Evolutionary conservation across 2,797 vertebrate genomes (phyloP).

Genomic region (Sebastes minor): DNA sequence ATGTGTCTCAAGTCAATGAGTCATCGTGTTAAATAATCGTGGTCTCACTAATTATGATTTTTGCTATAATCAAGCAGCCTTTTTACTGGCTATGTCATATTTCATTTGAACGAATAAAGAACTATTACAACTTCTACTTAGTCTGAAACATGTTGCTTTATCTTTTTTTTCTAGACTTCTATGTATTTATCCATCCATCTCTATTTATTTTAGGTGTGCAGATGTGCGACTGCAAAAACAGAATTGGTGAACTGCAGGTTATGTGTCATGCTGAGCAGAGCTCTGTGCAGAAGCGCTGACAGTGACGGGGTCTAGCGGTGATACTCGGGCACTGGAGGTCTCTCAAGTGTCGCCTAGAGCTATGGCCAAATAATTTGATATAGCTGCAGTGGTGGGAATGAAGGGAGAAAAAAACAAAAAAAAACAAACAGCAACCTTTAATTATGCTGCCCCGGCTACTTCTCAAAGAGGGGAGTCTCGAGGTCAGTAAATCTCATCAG

Average conservation of each 20-base stretch:
- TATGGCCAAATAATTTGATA: conserved; percentile 77
- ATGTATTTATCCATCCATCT: not conserved
- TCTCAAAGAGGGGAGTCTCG: conserved; percentile 5
- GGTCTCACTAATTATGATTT: no score
- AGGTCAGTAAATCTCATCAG: conserved; percentile 39
- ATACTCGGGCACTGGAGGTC: conserved; percentile 65
- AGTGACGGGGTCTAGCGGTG: conserved; percentile 58
- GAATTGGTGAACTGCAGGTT: conserved; percentile 47
- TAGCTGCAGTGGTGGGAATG: conserved; percentile 72
- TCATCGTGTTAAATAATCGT: no score
- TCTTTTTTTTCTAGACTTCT: not conserved
- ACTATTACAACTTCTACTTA: not conserved
- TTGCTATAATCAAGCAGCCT: no score
- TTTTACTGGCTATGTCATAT: not conserved
- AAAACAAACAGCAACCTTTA: conserved; percentile 62
- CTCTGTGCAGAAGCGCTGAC: conserved; percentile 72
- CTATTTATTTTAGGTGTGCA: not conserved
- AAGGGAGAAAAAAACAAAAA: not conserved
- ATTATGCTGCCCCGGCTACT: conserved; percentile 46
- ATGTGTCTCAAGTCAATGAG: no score
- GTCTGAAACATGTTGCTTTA: not conserved
- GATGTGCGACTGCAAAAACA: conserved; percentile 20
- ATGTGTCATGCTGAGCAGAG: conserved; percentile 60
- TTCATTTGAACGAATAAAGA: not conserved
- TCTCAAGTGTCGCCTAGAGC: conserved; percentile 74